These are phyloP conservation scores for Octodonta nipae DNA, from an alignment of 2,888 invertebrate species.

Conservation along the genomic window DNA sequence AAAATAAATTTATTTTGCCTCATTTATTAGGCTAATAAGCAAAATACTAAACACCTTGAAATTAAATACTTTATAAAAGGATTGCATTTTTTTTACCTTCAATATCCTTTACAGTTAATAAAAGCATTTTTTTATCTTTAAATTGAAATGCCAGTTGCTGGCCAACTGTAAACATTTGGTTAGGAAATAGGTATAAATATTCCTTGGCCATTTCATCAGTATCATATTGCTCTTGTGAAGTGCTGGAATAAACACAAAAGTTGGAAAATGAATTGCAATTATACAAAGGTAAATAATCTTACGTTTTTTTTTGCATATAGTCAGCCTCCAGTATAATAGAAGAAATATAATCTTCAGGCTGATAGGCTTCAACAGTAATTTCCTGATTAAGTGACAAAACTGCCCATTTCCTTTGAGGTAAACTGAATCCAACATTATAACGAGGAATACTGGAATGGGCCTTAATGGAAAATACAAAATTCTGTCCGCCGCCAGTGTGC, in stretches of 20 bases:
- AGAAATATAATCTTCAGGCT: constrained; percentile 68
- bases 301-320: constrained; percentile 91
- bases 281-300: constrained; percentile 30
- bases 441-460: constrained; percentile 62
- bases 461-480: constrained; percentile 73
- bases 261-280: no score
- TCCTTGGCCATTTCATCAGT: constrained; percentile 93
- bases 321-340: constrained; percentile 80
- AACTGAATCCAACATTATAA: constrained; percentile 79
- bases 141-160: constrained; percentile 86
- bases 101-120: constrained; percentile 70
- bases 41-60: no score
- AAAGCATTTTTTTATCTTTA: constrained; percentile 75
- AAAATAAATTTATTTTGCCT: no score
- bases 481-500: constrained; percentile 65
- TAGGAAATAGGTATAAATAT: constrained; percentile 78
- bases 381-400: constrained; percentile 83
- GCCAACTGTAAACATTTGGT: constrained; percentile 80
- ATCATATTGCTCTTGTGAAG: constrained; percentile 81
- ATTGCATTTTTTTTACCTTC: constrained; percentile 57
- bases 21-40: no score
- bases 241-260: no score
- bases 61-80: no score
- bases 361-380: constrained; percentile 71
- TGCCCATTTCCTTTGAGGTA: constrained; percentile 94